Base-by-base conservation (phyloP, 2,797 vertebrate species). In the Rhinatrema bivittatum region DNA sequence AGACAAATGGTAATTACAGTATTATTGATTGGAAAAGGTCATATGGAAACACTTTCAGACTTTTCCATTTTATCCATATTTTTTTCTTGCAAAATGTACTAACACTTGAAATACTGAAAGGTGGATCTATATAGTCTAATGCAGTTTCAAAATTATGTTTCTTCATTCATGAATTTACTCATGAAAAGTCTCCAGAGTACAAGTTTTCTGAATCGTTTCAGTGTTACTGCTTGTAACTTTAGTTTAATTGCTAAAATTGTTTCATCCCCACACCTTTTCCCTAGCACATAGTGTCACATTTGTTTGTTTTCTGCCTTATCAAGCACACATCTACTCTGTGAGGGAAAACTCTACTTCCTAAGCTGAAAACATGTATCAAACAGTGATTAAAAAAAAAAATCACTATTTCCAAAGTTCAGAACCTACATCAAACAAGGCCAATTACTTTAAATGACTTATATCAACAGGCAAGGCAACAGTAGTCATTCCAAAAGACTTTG, bases 331-430 rank as follows among this genome's bases (percentile, higher is more conserved):
- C 82, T 86, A 76, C 79, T 85, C 81, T 87, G 84, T 5, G 71
- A 79, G n/a, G 80, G 78, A 85, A 86, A 86, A 82, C 74, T 62
- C 61, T 35, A 87, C 86, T 87, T 86, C 78, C 86, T 85, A 15
- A 35, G 63, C 65, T 79, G 63, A 78, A 71, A 88, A 89, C 86
- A 86, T 88, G 87, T 76, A 86, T 73, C 84, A 86, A 76, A 88
- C 89, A 87, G 85, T 82, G 65, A 78, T 82, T 88, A 88, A 88
- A 90, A n/a, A 88, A 88, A 88, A 90, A n/a, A 88, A 88, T 83
- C 74, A 68, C 65, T 12, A 73, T 76, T 86, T 87, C 78, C 82
- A 84, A 60, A 70, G 79, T 84, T 91, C 77, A 77, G 85, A 87
- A 82, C 81, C 74, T 53, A 62, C 64, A 79, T 84, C 78, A 85